A percentile compares a stretch with the other conserved stretches of the same genome.
These are phyloP conservation scores for Coremacera marginata DNA, from an alignment of 2,888 invertebrate species.

Conservation along the genomic window DNA sequence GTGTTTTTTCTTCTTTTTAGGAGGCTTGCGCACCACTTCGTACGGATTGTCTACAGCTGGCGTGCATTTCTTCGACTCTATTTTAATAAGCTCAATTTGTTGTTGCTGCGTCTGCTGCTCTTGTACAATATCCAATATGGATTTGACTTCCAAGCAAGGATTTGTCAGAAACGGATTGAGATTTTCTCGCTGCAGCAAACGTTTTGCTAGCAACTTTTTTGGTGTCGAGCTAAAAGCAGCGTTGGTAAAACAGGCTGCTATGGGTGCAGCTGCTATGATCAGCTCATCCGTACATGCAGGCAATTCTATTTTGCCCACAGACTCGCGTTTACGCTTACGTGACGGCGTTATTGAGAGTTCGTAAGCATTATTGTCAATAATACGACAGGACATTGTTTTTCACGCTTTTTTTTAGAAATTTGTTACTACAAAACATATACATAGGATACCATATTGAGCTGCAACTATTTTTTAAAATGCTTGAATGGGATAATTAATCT, in stretches of 20 bases:
- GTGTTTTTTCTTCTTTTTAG: conserved; percentile 66
- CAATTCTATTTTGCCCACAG: conserved; percentile 38
- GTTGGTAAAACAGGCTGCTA: conserved; percentile 60
- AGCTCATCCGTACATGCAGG: background rate
- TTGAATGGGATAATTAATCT: no score
- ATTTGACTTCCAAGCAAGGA: conserved; percentile 64
- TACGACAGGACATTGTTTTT: conserved; percentile 24
- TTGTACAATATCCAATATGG: conserved; percentile 59
- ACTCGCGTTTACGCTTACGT: conserved; percentile 66
- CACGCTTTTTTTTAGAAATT: background rate
- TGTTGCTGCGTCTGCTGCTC: conserved; percentile 17
- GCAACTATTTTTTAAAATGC: background rate
- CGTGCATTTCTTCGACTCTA: background rate
- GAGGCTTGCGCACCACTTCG: conserved; percentile 67
- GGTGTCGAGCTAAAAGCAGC: conserved; percentile 67
- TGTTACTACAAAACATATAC: background rate
- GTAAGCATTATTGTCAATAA: conserved; percentile 14
- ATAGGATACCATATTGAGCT: background rate
- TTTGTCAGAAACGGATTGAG: conserved; percentile 46
- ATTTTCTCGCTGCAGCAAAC: conserved; percentile 50
- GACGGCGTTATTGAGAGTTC: conserved; percentile 53
- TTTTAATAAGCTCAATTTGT: conserved; percentile 9
- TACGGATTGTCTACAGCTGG: conserved; percentile 59
- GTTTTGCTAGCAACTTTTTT: conserved; percentile 58
- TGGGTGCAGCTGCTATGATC: conserved; percentile 9